Conservation (phyloP, 1,140 invertebrate species). For the Geopemphigus sp. region DNA sequence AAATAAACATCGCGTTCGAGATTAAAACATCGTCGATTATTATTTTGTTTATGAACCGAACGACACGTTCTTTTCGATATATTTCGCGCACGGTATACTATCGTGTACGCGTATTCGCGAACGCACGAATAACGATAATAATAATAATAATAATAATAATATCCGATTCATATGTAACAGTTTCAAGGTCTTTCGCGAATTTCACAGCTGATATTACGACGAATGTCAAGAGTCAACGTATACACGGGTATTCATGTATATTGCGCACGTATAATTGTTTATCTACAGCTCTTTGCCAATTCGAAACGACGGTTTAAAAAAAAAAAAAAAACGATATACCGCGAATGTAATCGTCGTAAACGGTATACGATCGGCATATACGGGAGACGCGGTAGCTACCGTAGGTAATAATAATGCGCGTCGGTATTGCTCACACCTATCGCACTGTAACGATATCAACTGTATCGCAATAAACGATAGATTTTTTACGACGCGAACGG, state of each 20-base stretch:
- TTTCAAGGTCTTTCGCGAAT: conserved; percentile 15
- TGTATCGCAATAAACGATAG: too few relatives aligned
- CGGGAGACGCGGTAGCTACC: too few relatives aligned
- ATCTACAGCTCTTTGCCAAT: not conserved
- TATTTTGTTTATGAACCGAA: conserved; percentile 19
- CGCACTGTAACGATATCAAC: too few relatives aligned
- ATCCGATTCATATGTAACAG: not conserved
- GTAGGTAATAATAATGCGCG: too few relatives aligned
- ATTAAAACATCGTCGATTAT: conserved; percentile 8
- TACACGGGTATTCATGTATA: not conserved
- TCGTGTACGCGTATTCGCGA: not conserved
- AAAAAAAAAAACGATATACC: not conserved
- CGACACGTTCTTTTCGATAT: too few relatives aligned
- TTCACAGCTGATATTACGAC: conserved; percentile 3
- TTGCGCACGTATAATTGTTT: not conserved
- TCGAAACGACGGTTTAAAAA: not conserved
- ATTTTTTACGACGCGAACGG: too few relatives aligned
- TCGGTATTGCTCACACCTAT: too few relatives aligned
- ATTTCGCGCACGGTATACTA: not conserved
- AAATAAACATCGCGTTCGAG: not conserved
- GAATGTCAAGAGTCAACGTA: conserved; percentile 1
- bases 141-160: too few relatives aligned
- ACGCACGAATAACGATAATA: too few relatives aligned
- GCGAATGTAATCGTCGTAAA: not conserved
- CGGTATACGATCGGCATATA: not conserved